phyloP scores from a whole-genome alignment of 92 coral and sea anemone species.

The Metridium senile region DNA sequence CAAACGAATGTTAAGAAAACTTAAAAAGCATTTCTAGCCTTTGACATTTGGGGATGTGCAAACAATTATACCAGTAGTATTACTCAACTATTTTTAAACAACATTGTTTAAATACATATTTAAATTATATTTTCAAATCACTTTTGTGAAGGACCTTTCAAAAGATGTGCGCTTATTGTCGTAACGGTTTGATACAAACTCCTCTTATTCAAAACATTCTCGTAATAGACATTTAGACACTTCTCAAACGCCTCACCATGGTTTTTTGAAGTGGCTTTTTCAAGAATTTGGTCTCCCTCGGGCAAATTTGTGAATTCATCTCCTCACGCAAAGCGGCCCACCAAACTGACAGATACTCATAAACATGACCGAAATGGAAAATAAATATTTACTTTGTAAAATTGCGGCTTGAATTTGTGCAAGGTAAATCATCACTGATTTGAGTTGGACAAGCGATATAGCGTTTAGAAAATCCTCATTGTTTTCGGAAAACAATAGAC shows the following conservation, averaged over 20 bases:
- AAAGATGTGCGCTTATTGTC: neutral
- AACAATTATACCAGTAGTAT: too few relatives aligned
- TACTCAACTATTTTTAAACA: neutral
- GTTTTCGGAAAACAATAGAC: neutral
- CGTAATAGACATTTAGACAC: neutral
- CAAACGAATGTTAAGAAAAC: neutral
- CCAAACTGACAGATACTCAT: neutral
- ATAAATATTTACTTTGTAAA: neutral
- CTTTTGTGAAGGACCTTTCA: neutral
- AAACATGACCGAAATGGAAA: neutral
- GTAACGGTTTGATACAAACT: too few relatives aligned
- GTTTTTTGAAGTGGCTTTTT: neutral
- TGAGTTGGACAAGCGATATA: neutral
- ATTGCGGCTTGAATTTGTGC: neutral
- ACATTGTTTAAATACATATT: too few relatives aligned
- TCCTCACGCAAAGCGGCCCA: neutral
- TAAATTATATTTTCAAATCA: neutral
- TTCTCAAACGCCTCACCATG: neutral
- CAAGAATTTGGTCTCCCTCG: neutral
- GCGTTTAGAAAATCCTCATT: neutral
- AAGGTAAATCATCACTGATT: neutral
- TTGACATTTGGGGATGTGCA: too few relatives aligned
- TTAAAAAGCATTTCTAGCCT: too few relatives aligned
- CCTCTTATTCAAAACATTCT: too few relatives aligned
- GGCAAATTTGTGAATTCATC: neutral